Conservation (phyloP, 2,113 vertebrate genomes). For the Lepus timidus region DNA sequence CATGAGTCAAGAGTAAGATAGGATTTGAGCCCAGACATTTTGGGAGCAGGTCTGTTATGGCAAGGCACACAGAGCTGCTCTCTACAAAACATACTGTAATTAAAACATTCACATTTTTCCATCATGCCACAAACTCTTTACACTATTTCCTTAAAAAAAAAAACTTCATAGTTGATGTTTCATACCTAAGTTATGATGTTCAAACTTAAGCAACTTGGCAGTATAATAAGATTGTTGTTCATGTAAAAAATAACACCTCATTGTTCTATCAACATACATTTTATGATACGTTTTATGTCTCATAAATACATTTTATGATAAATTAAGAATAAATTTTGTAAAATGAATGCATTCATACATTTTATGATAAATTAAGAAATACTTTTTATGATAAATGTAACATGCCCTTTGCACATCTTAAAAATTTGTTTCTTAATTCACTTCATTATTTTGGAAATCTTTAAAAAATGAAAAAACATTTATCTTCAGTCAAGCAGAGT, state of each 20-base stretch:
- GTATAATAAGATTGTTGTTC: neutral
- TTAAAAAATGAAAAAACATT: conserved; percentile 5
- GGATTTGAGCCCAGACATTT: conserved; percentile 57
- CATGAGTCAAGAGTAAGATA: conserved; percentile 62
- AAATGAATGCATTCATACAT: neutral
- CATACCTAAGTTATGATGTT: conserved; percentile 54
- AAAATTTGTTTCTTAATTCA: conserved; percentile 43
- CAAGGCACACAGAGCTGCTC: conserved; percentile 30
- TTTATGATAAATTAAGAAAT: neutral
- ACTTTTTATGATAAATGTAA: conserved; percentile 42
- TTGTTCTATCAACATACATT: conserved; percentile 21
- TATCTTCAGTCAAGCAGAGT: neutral
- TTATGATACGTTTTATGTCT: neutral
- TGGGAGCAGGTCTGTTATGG: conserved; percentile 54
- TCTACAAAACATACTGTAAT: conserved; percentile 54
- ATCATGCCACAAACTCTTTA: conserved; percentile 25
- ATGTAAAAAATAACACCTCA: conserved; percentile 30
- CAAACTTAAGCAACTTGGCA: conserved; percentile 61
- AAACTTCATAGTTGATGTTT: conserved; percentile 30
- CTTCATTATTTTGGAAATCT: conserved; percentile 43
- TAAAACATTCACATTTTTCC: conserved; percentile 55
- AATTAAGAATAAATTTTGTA: neutral
- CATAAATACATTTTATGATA: conserved; percentile 16
- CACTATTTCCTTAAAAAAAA: conserved; percentile 49
- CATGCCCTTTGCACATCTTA: conserved; percentile 1